Evolutionary conservation across 2,113 vertebrate species (phyloP), one percentile per base, ranked within the genome.

Genomic region (Triplophysa dalaica): DNA sequence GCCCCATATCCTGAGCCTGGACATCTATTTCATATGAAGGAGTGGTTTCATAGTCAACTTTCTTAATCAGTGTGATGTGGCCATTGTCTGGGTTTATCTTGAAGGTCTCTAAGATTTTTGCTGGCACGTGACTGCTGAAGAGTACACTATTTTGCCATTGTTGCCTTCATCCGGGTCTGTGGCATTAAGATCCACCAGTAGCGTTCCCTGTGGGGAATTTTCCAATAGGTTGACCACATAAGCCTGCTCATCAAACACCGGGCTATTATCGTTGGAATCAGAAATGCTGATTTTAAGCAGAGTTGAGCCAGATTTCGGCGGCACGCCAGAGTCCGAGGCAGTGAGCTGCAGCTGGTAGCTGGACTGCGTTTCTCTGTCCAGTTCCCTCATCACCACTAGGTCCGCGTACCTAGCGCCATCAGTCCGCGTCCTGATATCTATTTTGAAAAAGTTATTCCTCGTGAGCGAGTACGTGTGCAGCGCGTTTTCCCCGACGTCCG

Each of bases 261-360:
- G 98, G 81, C 98, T 99, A 90, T 99, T 99, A 89, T 99, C 98
- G 14, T 99, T 99, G 61, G 98, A 99, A 80, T 99, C 98, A 0
- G 96, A 95, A 78, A 99, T 94, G 87, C 94, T 96, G 56, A 99
- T 96, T 87, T 96, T 96, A 12, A 99, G 89, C 0, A 96, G 78
- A 43, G 98, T 96, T 0, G 97, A 97, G n/a, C 98, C 97, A 19
- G 95, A 96, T 24, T 91, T 94, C 61, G 93, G 95, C 1, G 98
- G 96, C 0, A 93, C 92, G 13, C 98, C 98, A 60, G 95, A 95
- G 84, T 99, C 97, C 0, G 95, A 95, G 61, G 98, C 98, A 0
- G 93, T 96, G 41, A 99, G 95, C 1, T 94, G 93, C 4, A 99
- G 94, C 84, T 99, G 95, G 0, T 98, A 98, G 86, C 87, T 93